These are phyloP conservation scores for Pentalonia nigronervosa DNA, from an alignment of 1,140 invertebrate genomes.

Conservation along the genomic window DNA sequence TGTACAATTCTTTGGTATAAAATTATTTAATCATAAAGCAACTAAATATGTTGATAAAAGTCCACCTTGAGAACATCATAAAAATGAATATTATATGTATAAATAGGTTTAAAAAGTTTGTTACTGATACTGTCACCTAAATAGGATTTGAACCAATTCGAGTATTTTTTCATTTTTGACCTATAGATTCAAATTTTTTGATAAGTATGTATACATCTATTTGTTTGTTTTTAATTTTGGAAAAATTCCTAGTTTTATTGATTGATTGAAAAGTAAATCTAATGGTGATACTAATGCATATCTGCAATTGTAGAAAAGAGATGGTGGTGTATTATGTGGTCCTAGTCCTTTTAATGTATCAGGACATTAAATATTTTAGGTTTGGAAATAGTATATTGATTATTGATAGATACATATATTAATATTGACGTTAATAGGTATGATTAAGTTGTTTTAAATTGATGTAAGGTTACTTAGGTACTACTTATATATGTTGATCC, in stretches of 20 bases:
- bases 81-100: no score
- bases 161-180: background rate
- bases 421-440: no score
- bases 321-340: no score
- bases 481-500: no score
- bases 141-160: background rate
- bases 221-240: background rate
- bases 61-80: background rate
- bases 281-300: background rate
- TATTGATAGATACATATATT: no score
- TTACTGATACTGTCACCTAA: background rate
- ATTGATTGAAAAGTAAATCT: background rate
- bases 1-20: background rate
- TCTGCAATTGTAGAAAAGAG: no score
- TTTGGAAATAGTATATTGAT: no score
- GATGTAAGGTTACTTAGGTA: no score
- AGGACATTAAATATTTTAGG: no score
- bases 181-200: background rate
- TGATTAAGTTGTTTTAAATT: no score
- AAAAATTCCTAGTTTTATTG: background rate
- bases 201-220: background rate
- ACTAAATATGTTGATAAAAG: background rate
- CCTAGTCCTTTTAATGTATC: no score
- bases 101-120: background rate
- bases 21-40: background rate